Evolutionary conservation across 2,888 invertebrate species (phyloP), one percentile per base, ranked within the genome.

Genomic region (Unio delphinus): DNA sequence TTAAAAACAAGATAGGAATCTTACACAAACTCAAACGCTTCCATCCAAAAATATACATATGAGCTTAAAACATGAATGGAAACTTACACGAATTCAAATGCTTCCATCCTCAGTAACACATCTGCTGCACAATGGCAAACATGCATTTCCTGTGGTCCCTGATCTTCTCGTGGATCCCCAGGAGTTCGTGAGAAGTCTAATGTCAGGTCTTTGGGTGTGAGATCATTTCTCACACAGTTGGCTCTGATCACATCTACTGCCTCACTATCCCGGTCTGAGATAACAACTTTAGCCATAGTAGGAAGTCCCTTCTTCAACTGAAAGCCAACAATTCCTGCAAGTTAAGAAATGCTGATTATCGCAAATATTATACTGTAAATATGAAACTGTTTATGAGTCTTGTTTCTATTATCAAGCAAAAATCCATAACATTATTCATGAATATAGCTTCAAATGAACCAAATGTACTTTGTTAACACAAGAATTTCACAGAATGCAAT

Each of bases 81-180:
- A 34, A 72, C 86, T 75, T 75, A 86, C 86, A 86, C 76, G 73
- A 86, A 86, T 69, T 85, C 80, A 76, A 82, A 87, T 3, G 83
- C 73, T 64, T 84, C 83, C 70, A 82, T 72, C 45, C 79, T 78
- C 59, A 87, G 68, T 20, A 85, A 58, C 56, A 83, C 79, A 64
- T 75, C 75, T 5, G 78, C 74, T 55, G 82, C 72, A 62, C 76
- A 74, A 64, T 80, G 76, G 60, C 77, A 76, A 5, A 80, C 63
- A 72, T 77, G 77, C 11, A 86, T 69, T 68, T 82, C 80, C 17
- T 70, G 71, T 4, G 68, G 63, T 8, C 26, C 66, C 63, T 85
- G 76, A 20, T 57, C 20, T 15, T 59, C 68, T 54, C 77, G 67
- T 1, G 69, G 74, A 23, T 78, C 74, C 8, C 84, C 83, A 20